These are phyloP conservation scores for Manis crassicaudata DNA, from an alignment of 2,797 vertebrate species.

Conservation along the genomic window DNA sequence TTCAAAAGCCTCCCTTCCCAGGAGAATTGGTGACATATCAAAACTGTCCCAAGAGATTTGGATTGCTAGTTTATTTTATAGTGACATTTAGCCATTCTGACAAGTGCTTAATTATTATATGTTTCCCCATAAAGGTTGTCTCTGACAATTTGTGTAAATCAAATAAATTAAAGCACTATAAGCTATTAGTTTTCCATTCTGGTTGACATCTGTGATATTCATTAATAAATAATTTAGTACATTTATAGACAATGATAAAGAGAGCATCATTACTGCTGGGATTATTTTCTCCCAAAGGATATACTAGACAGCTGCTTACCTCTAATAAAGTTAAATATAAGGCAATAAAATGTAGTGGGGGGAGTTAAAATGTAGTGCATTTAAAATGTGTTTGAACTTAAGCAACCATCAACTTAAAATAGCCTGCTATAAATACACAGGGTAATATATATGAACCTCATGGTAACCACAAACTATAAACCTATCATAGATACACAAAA, in stretches of 20 bases:
- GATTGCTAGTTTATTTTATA: slow-evolving; percentile 51
- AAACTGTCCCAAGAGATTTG: slow-evolving; percentile 42
- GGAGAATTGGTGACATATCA: slow-evolving; percentile 17
- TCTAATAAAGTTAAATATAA: slow-evolving; percentile 63
- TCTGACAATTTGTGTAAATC: slow-evolving; percentile 72
- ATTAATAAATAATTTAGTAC: slow-evolving; percentile 73
- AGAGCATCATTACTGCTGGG: slow-evolving; percentile 38
- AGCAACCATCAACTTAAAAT: no score
- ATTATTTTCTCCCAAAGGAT: slow-evolving; percentile 64
- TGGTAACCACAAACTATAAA: no score
- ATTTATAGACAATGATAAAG: slow-evolving; percentile 74
- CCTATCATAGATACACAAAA: no score
- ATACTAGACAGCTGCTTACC: slow-evolving; percentile 58
- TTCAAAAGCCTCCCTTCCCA: slow-evolving; percentile 42
- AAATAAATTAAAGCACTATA: slow-evolving; percentile 63
- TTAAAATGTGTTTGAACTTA: no score
- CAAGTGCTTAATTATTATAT: slow-evolving; percentile 56
- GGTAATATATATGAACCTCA: no score
- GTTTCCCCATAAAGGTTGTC: slow-evolving; percentile 58
- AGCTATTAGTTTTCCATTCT: slow-evolving; percentile 66
- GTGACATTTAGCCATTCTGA: slow-evolving; percentile 65
- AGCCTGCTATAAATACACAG: no score
- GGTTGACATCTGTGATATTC: slow-evolving; percentile 67
- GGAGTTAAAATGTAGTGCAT: no score
- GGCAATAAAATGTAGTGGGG: neutral